Conservation (phyloP, 2,888 invertebrate genomes). For the Gymnocheta viridis region DNA sequence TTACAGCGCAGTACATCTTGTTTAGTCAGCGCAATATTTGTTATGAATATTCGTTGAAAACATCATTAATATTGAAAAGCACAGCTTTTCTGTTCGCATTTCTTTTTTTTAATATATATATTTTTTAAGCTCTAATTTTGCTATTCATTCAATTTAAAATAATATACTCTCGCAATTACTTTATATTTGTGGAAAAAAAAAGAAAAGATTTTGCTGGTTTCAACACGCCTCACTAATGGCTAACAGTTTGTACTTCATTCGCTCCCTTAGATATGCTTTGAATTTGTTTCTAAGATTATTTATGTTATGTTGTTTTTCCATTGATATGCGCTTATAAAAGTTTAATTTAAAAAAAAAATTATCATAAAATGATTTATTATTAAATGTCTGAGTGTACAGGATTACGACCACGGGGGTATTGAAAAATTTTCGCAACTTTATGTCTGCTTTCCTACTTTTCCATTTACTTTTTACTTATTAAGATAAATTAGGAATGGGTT, state of each 20-base stretch:
- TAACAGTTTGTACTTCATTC: background rate
- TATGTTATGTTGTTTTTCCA: background rate
- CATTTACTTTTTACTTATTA: background rate
- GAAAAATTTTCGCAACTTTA: background rate
- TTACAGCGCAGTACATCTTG: background rate
- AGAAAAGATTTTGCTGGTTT: background rate
- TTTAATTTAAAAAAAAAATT: background rate
- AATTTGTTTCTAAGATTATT: background rate
- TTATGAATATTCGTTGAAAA: background rate
- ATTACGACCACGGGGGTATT: background rate
- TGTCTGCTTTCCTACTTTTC: background rate
- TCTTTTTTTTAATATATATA: background rate
- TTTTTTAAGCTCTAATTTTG: background rate
- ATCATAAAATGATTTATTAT: slow-evolving; percentile 10
- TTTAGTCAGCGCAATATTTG: background rate
- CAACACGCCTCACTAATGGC: background rate
- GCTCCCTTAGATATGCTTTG: background rate
- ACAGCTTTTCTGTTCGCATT: background rate
- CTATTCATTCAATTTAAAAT: background rate
- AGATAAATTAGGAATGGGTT: background rate
- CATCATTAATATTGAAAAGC: background rate
- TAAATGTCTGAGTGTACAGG: background rate
- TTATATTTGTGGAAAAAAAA: background rate
- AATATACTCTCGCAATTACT: background rate
- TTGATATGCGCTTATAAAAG: background rate